Evolutionary conservation across 2,113 vertebrate species (phyloP).

Genomic region (Notarius lentiginosus): DNA sequence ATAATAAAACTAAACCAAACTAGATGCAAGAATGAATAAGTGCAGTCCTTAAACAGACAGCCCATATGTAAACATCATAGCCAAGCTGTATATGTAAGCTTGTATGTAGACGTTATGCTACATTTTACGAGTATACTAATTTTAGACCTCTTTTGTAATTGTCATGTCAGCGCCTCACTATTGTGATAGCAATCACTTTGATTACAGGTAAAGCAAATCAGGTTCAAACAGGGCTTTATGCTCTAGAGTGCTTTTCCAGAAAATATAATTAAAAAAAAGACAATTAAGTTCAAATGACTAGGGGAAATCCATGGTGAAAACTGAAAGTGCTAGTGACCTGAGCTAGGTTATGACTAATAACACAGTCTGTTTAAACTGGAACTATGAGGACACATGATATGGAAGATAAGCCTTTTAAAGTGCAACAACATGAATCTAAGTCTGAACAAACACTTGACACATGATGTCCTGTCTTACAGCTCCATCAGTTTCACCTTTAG

Average conservation of each 20-base stretch:
- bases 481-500: not conserved
- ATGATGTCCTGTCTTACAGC: not conserved
- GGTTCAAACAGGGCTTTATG: not conserved
- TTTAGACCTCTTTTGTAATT: not conserved
- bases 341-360: not conserved
- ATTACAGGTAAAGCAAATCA: not conserved
- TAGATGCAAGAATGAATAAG: not conserved
- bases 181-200: not conserved
- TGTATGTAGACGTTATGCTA: not conserved
- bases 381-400: not conserved
- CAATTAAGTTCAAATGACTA: not conserved
- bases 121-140: not conserved
- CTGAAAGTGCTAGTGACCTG: not conserved
- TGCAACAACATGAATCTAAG: not conserved
- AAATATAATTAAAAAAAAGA: not conserved
- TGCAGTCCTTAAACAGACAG: not conserved
- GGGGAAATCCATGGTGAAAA: not conserved
- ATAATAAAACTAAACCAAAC: not conserved
- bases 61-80: not conserved
- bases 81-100: not conserved
- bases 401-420: not conserved
- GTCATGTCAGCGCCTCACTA: too few species aligned
- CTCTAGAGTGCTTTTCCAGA: not conserved
- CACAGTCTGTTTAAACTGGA: not conserved
- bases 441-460: not conserved